Evolutionary conservation across 92 coral and sea anemone genomes (phyloP).

Genomic region (Porites cylindrica): DNA sequence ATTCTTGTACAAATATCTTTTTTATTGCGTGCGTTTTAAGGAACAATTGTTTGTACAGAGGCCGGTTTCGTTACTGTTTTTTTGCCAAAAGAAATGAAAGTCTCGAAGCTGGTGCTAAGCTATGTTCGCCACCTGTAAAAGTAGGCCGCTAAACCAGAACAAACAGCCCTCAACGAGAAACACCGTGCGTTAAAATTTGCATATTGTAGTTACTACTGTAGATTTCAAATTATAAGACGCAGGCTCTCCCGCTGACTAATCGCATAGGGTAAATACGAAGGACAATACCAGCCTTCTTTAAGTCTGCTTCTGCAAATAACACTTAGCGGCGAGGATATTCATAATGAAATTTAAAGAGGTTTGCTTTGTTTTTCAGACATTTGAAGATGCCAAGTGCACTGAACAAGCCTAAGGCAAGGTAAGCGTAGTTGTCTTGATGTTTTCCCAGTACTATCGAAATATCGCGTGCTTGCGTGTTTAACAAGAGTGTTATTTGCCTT

Average conservation of each 20-base stretch:
- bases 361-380: background rate
- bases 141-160: slow-evolving; percentile 20
- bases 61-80: background rate
- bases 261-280: background rate
- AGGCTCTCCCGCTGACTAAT: slow-evolving; percentile 9
- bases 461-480: slow-evolving; percentile 21
- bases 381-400: slow-evolving; percentile 30
- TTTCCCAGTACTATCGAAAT: background rate
- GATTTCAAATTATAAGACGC: background rate
- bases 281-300: background rate
- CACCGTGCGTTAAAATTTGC: slow-evolving; percentile 22
- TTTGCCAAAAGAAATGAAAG: background rate
- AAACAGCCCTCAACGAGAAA: background rate
- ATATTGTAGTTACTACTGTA: background rate
- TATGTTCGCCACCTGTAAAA: slow-evolving; percentile 24
- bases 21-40: background rate
- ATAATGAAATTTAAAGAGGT: background rate
- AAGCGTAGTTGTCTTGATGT: background rate
- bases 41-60: background rate
- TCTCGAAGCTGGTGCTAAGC: slow-evolving; percentile 12
- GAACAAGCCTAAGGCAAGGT: slow-evolving; percentile 27
- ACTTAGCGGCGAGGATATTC: background rate
- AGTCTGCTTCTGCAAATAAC: background rate
- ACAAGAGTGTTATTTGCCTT: background rate
- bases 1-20: background rate